Percentiles rank a stretch among this genome's conserved stretches.
phyloP scores from a whole-genome alignment of 2,113 vertebrate genomes.

The Scomber japonicus region DNA sequence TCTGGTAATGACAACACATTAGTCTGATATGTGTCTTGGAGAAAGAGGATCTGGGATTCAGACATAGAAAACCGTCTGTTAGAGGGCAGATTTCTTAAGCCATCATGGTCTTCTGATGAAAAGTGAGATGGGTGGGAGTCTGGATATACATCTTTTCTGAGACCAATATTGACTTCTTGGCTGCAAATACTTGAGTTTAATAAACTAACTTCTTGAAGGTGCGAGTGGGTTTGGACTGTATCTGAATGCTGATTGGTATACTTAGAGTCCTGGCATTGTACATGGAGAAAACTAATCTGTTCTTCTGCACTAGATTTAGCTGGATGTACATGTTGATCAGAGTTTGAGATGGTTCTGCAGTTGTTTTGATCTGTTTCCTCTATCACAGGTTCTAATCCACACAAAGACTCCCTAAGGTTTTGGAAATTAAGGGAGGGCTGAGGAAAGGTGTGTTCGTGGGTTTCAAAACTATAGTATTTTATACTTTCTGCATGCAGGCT shows the following conservation, averaged over 20 bases:
- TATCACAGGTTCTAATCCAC: conserved; percentile 50
- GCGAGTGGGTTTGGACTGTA: background rate
- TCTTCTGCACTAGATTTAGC: conserved; percentile 13
- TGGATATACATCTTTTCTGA: conserved; percentile 61
- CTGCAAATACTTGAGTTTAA: conserved; percentile 20
- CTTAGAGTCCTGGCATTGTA: conserved; percentile 15
- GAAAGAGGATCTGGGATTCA: conserved; percentile 24
- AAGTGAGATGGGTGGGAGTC: conserved; percentile 11
- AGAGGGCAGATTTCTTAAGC: background rate
- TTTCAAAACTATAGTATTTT: conserved; percentile 3
- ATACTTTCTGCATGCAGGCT: background rate
- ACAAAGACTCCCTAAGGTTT: conserved; percentile 8
- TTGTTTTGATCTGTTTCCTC: conserved; percentile 47
- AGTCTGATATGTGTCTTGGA: conserved; percentile 27
- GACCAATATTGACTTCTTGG: conserved; percentile 46
- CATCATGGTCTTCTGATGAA: background rate
- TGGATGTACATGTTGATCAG: conserved; percentile 10
- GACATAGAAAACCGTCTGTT: conserved; percentile 36
- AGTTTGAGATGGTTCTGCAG: conserved; percentile 17
- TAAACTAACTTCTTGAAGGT: background rate
- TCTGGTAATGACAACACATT: conserved; percentile 21
- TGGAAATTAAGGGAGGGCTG: conserved; percentile 17
- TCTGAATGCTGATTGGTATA: background rate
- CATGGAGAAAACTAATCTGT: conserved; percentile 3
- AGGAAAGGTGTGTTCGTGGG: background rate